A percentile compares a stretch with the other conserved stretches of the same genome.
phyloP scores from a whole-genome alignment of 2,888 invertebrate species.

The Aspidiotus rigidus region DNA sequence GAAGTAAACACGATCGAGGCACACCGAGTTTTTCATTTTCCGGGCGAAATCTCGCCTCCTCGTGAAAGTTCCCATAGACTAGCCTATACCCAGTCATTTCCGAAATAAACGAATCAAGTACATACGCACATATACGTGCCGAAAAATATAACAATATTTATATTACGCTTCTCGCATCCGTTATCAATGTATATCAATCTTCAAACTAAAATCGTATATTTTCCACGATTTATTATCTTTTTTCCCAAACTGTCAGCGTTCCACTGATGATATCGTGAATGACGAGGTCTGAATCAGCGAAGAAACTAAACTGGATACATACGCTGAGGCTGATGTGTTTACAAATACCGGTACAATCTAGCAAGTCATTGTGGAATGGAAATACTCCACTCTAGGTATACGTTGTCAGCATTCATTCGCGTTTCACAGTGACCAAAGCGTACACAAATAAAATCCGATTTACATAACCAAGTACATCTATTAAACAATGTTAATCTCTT shows the following conservation, averaged over 20 bases:
- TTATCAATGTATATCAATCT: background rate
- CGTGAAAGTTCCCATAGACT: too few relatives aligned
- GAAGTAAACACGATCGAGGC: too few relatives aligned
- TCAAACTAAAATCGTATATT: background rate
- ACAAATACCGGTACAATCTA: conserved; percentile 16
- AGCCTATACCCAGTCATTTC: too few relatives aligned
- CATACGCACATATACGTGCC: too few relatives aligned
- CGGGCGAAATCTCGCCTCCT: too few relatives aligned
- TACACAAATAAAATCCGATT: conserved; percentile 24
- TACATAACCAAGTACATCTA: conserved; percentile 27
- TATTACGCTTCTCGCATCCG: background rate
- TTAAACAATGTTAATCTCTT: conserved; percentile 23
- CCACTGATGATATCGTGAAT: conserved; percentile 27
- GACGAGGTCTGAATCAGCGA: conserved; percentile 11
- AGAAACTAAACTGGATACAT: conserved; percentile 21
- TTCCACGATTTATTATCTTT: conserved; percentile 12
- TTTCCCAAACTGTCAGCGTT: conserved; percentile 24
- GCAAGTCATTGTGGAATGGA: conserved; percentile 27
- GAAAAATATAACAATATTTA: too few relatives aligned
- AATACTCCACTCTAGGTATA: conserved; percentile 10
- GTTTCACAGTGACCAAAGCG: background rate
- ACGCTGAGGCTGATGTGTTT: background rate
- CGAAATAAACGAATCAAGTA: too few relatives aligned
- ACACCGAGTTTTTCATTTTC: too few relatives aligned
- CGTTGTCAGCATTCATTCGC: background rate